phyloP scores from a whole-genome alignment of 2,797 vertebrate genomes.

The Emys orbicularis region DNA sequence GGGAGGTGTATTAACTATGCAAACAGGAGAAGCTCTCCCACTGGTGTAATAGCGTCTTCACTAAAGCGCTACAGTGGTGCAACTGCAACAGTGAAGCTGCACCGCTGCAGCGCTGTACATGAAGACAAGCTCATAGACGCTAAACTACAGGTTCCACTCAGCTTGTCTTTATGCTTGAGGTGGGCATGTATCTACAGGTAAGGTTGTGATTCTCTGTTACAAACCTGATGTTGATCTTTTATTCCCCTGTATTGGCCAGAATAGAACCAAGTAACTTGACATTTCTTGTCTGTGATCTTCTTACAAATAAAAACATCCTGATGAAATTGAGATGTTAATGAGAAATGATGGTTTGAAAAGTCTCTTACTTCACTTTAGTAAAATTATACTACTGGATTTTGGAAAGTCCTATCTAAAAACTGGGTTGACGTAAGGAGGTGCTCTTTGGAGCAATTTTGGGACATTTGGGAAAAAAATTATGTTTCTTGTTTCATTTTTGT shows the following conservation, averaged over 20 bases:
- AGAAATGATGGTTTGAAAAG: neutral
- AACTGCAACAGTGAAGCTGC: too few relatives aligned
- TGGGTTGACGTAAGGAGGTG: neutral
- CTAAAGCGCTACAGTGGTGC: too few relatives aligned
- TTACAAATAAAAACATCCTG: neutral
- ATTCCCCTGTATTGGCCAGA: neutral
- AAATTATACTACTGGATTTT: neutral
- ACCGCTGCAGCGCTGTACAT: neutral
- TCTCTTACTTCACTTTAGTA: neutral
- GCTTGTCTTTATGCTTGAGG: neutral
- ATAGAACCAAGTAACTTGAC: neutral
- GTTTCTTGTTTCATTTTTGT: neutral
- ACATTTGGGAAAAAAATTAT: neutral
- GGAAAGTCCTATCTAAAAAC: neutral
- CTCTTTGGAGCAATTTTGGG: too few relatives aligned
- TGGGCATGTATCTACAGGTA: neutral
- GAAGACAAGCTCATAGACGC: neutral
- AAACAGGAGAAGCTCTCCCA: too few relatives aligned
- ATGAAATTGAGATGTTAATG: accelerated
- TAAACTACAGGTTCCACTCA: neutral
- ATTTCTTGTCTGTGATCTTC: neutral
- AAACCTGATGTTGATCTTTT: neutral
- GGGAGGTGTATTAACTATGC: too few relatives aligned
- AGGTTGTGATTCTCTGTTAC: neutral
- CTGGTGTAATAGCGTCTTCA: too few relatives aligned